A percentile compares a stretch with the other conserved stretches of the same genome.
Evolutionary conservation across 2,888 invertebrate genomes (phyloP).

Genomic region (Malacosoma neustria): DNA sequence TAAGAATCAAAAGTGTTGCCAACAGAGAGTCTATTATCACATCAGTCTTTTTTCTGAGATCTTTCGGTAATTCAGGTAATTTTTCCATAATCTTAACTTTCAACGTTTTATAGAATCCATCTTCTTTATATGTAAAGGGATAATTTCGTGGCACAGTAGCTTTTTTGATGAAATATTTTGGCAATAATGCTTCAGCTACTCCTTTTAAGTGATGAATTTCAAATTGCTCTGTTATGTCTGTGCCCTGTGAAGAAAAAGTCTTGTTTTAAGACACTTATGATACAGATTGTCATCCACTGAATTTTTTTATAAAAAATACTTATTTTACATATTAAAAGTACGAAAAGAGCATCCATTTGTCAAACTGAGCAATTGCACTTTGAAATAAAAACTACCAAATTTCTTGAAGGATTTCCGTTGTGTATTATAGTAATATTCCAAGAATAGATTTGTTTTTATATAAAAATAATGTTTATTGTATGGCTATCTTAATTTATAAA

Average conservation of each 20-base stretch:
- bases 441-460: too few species aligned
- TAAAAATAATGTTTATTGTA: too few species aligned
- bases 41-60: constrained; percentile 43
- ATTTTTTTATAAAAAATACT: too few species aligned
- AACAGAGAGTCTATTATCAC: constrained; percentile 38
- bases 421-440: too few species aligned
- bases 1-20: constrained; percentile 27
- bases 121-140: constrained; percentile 82
- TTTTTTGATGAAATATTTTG: constrained; percentile 79
- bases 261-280: constrained; percentile 1
- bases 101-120: constrained; percentile 86
- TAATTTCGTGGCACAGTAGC: constrained; percentile 78
- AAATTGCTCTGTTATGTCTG: constrained; percentile 79
- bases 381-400: too few species aligned
- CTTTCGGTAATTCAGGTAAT: constrained; percentile 65
- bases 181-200: constrained; percentile 75
- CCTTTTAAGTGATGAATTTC: constrained; percentile 76
- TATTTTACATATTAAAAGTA: too few species aligned
- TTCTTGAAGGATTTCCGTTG: too few species aligned
- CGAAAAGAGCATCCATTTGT: too few species aligned
- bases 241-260: constrained; percentile 58
- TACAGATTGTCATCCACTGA: too few species aligned
- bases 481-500: too few species aligned
- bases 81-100: constrained; percentile 75
- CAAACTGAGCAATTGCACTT: too few species aligned